phyloP scores from a whole-genome alignment of 2,888 invertebrate genomes.

The Caenorhabditis afra region DNA sequence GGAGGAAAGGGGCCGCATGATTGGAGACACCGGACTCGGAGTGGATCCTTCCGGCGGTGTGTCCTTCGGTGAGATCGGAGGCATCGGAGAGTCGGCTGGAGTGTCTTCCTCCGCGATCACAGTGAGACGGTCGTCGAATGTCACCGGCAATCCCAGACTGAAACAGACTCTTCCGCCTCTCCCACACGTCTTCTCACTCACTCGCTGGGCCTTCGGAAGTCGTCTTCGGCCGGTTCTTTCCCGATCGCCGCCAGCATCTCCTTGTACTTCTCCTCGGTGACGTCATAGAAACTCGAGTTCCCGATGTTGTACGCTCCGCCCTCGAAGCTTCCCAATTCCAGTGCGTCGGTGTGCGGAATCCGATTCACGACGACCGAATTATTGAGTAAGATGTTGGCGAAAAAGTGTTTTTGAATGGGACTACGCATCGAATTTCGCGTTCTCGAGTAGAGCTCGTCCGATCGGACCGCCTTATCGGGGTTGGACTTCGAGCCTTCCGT shows the following conservation, averaged over 20 bases:
- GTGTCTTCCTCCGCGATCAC: constrained; percentile 56
- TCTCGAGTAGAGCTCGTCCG: constrained; percentile 32
- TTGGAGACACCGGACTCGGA: constrained; percentile 33
- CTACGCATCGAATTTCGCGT: constrained; percentile 30
- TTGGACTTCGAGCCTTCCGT: constrained; percentile 26
- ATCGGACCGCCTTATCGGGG: constrained; percentile 37
- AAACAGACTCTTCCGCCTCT: neutral
- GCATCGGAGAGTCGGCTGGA: constrained; percentile 30
- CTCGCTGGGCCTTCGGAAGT: constrained; percentile 29
- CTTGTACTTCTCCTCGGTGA: constrained; percentile 57
- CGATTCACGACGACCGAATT: constrained; percentile 95
- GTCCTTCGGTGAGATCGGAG: constrained; percentile 9
- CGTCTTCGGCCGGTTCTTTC: constrained; percentile 19
- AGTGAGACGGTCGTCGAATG: constrained; percentile 52
- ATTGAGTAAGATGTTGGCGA: constrained; percentile 91
- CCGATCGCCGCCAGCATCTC: constrained; percentile 47
- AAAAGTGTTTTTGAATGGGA: constrained; percentile 83
- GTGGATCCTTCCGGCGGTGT: constrained; percentile 25
- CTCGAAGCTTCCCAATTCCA: constrained; percentile 72
- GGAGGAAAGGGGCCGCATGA: constrained; percentile 41
- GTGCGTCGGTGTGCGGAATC: constrained; percentile 86
- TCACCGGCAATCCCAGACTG: constrained; percentile 34
- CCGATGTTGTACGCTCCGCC: constrained; percentile 73
- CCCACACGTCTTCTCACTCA: constrained; percentile 5
- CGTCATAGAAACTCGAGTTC: constrained; percentile 71